Conservation (phyloP, 2,888 invertebrate genomes). For the Eristalis intricaria region DNA sequence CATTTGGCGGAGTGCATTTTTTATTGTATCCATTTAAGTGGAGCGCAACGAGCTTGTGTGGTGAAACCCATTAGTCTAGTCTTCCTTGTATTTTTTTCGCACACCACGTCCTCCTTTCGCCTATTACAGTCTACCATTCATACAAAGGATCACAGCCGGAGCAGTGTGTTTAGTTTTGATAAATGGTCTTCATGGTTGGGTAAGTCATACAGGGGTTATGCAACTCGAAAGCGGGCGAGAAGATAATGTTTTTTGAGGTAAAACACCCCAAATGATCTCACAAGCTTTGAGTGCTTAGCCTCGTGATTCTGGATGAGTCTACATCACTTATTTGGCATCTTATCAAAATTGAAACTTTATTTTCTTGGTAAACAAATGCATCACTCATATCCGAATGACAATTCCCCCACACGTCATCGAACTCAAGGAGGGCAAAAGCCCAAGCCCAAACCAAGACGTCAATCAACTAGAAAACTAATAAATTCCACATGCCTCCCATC, state of each 20-base stretch:
- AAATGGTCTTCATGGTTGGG: constrained; percentile 46
- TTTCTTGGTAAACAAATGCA: constrained; percentile 29
- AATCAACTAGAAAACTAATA: constrained; percentile 70
- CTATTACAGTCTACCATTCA: constrained; percentile 26
- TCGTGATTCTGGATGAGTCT: neutral
- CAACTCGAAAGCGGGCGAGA: constrained; percentile 19
- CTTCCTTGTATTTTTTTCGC: constrained; percentile 19
- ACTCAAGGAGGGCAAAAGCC: neutral
- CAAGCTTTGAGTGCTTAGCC: constrained; percentile 43
- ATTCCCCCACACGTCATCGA: neutral
- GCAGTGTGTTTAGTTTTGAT: constrained; percentile 40
- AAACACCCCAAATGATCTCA: constrained; percentile 11
- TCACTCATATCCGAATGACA: constrained; percentile 6
- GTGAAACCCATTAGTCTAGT: constrained; percentile 63
- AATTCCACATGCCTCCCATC: constrained; percentile 46
- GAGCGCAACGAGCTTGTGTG: constrained; percentile 18
- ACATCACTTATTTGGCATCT: constrained; percentile 26
- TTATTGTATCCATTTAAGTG: constrained; percentile 59
- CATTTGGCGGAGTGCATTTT: constrained; percentile 64
- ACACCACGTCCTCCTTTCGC: constrained; percentile 1
- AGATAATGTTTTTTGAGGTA: constrained; percentile 17
- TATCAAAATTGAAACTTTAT: constrained; percentile 52
- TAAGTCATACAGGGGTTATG: constrained; percentile 27
- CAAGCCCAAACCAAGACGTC: constrained; percentile 58
- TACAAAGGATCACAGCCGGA: constrained; percentile 40